A percentile compares a stretch with the other conserved stretches of the same genome.
phyloP scores from a whole-genome alignment of 2,113 vertebrate genomes.

The Bettongia penicillata region DNA sequence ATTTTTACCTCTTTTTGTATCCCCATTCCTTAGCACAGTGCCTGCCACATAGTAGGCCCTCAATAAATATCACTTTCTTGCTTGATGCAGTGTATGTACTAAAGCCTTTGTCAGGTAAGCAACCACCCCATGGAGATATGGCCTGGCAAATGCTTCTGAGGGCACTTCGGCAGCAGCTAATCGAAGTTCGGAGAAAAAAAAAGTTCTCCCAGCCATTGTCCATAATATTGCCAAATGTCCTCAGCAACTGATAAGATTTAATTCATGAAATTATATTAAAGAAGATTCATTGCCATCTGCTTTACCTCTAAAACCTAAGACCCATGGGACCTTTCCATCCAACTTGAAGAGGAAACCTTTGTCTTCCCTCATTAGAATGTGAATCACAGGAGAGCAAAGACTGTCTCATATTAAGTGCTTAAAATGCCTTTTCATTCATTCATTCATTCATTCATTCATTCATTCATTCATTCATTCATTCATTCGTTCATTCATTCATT shows the following conservation, averaged over 20 bases:
- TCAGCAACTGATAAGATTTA: neutral
- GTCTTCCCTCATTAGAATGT: neutral
- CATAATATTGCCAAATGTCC: neutral
- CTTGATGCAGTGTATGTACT: neutral
- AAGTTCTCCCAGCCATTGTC: neutral
- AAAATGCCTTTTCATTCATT: neutral
- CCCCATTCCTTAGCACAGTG: neutral
- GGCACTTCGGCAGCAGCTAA: neutral
- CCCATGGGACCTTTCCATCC: neutral
- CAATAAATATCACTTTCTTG: neutral
- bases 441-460: neutral
- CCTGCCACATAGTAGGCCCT: neutral
- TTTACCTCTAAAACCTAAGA: neutral
- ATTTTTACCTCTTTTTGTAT: neutral
- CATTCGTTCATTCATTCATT: too few species aligned
- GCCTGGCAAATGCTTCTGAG: neutral
- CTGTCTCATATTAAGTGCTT: neutral
- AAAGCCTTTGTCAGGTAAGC: neutral
- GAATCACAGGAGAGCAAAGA: neutral
- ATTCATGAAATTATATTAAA: neutral
- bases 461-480: neutral
- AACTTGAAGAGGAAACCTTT: neutral
- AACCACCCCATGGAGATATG: neutral
- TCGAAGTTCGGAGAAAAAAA: neutral
- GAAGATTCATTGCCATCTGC: neutral